Evolutionary conservation across 2,797 vertebrate genomes (phyloP).

Genomic region (Pseudochaenichthys georgianus): DNA sequence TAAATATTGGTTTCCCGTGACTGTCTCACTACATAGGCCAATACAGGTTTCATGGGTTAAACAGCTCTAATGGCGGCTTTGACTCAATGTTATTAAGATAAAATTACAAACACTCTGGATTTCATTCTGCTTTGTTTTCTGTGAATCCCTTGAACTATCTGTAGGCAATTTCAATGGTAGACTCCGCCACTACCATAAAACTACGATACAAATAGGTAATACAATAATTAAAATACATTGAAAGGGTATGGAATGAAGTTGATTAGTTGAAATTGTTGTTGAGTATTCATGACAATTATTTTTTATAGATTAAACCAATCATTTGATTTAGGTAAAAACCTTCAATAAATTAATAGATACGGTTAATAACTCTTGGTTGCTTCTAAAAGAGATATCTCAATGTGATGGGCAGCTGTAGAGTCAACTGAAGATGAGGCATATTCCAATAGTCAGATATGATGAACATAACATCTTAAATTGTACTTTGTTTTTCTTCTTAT

Average conservation of each 20-base stretch:
- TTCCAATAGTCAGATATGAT: constrained; percentile 17
- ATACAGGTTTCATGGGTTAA: too few relatives aligned
- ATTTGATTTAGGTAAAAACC: background rate
- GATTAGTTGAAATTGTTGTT: background rate
- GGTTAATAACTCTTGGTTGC: background rate
- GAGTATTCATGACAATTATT: background rate
- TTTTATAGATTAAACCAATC: background rate
- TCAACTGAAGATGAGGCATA: background rate
- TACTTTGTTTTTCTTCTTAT: background rate
- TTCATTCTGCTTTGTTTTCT: background rate
- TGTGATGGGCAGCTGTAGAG: background rate
- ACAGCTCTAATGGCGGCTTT: too few relatives aligned
- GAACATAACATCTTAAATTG: background rate
- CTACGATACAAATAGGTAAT: background rate
- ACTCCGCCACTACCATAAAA: background rate
- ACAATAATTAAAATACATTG: too few relatives aligned
- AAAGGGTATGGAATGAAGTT: too few relatives aligned
- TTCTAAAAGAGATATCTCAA: background rate
- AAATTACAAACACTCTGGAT: background rate
- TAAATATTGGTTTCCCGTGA: too few relatives aligned
- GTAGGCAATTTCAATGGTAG: background rate
- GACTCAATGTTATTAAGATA: background rate
- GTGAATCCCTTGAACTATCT: background rate
- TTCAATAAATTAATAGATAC: background rate
- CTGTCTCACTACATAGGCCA: too few relatives aligned